These are phyloP conservation scores for Cephus nigrinus DNA, from an alignment of 2,888 invertebrate genomes.

Conservation along the genomic window DNA sequence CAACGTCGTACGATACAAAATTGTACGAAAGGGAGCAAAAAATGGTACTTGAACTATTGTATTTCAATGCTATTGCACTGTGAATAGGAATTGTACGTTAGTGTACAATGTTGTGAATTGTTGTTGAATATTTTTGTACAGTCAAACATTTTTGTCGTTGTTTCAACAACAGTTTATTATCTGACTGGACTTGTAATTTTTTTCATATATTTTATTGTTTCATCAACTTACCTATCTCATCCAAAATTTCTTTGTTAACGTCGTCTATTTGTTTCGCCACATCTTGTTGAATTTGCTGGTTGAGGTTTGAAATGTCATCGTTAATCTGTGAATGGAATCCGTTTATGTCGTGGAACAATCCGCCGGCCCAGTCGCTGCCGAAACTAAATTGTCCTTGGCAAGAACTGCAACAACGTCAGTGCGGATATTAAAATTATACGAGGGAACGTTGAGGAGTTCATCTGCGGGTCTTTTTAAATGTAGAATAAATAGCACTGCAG, in stretches of 20 bases:
- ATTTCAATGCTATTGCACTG: no score
- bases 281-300: slow-evolving; percentile 27
- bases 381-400: slow-evolving; percentile 19
- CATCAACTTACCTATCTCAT: neutral
- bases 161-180: neutral
- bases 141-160: neutral
- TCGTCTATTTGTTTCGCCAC: slow-evolving; percentile 23
- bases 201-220: neutral
- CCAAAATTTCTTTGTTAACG: neutral
- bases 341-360: slow-evolving; percentile 25
- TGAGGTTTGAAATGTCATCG: slow-evolving; percentile 27
- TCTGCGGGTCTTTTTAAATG: neutral
- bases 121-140: neutral
- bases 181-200: no score
- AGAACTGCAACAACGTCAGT: slow-evolving; percentile 17
- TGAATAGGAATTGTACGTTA: no score
- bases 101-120: neutral
- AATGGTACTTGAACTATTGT: no score
- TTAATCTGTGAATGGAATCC: slow-evolving; percentile 31
- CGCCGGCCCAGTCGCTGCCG: slow-evolving; percentile 23
- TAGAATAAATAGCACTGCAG: neutral
- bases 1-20: neutral
- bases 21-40: neutral
- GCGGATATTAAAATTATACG: neutral
- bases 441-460: neutral